Conservation (phyloP, 2,113 vertebrate genomes). For the Ailurus styani region DNA sequence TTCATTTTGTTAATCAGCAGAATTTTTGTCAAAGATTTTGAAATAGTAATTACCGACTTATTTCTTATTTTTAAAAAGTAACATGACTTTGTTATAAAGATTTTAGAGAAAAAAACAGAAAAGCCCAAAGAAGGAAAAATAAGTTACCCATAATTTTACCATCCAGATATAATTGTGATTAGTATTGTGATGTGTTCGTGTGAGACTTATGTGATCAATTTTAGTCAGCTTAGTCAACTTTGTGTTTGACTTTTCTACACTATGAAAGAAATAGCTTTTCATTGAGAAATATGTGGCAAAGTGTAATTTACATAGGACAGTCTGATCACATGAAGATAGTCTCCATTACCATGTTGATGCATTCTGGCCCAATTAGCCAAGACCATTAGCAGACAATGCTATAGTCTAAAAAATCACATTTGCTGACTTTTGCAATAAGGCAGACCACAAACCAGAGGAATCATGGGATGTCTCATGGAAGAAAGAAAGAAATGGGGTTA, state of each 20-base stretch:
- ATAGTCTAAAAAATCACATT: not conserved
- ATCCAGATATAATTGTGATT: not conserved
- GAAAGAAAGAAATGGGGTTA: not conserved
- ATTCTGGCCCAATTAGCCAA: not conserved
- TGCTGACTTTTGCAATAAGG: not conserved
- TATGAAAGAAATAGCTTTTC: not conserved
- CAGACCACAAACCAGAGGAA: not conserved
- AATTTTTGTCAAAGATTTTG: not conserved
- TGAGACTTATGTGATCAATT: not conserved
- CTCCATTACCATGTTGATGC: not conserved
- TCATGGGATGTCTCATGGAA: not conserved
- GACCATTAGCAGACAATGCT: not conserved
- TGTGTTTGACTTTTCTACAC: not conserved
- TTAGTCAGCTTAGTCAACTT: not conserved
- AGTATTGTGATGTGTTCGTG: not conserved
- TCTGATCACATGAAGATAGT: not conserved
- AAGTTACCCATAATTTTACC: not conserved
- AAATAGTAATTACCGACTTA: not conserved
- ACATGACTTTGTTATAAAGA: not conserved
- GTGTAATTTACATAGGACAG: not conserved
- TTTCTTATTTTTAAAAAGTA: slow-evolving; percentile 16
- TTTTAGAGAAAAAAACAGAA: not conserved
- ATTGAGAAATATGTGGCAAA: not conserved
- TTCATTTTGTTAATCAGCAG: slow-evolving; percentile 1
- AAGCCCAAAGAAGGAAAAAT: slow-evolving; percentile 14